Evolutionary conservation across 2,888 invertebrate genomes (phyloP), one percentile per base, ranked within the genome.

Genomic region (Euzophera pinguis): DNA sequence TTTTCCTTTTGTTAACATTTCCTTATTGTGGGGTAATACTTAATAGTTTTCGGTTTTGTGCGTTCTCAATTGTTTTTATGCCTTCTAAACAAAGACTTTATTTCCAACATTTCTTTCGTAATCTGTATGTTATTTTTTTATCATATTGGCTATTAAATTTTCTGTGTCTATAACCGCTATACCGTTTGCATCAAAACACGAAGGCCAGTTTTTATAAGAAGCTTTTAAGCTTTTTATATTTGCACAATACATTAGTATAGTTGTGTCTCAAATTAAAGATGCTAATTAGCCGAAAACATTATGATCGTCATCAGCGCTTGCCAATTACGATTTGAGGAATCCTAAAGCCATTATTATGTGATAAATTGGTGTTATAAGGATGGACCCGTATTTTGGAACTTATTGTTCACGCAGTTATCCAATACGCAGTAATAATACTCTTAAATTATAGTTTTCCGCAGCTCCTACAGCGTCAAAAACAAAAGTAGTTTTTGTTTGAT

Each of bases 1-100:
- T 61, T 64, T 55, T 57, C 63, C 60, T 43, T 45, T 45, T 43
- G 43, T 43, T 13, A 29, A 29, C 13, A 7, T 29, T 29, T 12
- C 27, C n/a, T 6, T 6, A 1, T 27, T 1, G 22, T 13, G 27
- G 12, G 12, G 13, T 1, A 9, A 13, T 1, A 41, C 1, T 10
- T 17, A n/a, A n/a, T n/a, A 41, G 41, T 14, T 41, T 41, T 1
- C 22, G 22, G 22, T 17, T 2, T 12, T 5, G 27, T 43, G 13
- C 29, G 12, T 13, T 43, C 27, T 22, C 22, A 22, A 22, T 22
- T 22, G 5, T 3, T 22, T 22, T 22, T 22, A 3, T 22, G 22
- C 5, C 22, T 22, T 22, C 5, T n/a, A n/a, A n/a, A 22, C 22
- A 22, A 22, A 2, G 2, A 3, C 22, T 5, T 22, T 22, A 5